A percentile compares a stretch with the other conserved stretches of the same genome.
Conservation (phyloP, 2,797 vertebrate genomes). For the Lutjanus campechanus region DNA sequence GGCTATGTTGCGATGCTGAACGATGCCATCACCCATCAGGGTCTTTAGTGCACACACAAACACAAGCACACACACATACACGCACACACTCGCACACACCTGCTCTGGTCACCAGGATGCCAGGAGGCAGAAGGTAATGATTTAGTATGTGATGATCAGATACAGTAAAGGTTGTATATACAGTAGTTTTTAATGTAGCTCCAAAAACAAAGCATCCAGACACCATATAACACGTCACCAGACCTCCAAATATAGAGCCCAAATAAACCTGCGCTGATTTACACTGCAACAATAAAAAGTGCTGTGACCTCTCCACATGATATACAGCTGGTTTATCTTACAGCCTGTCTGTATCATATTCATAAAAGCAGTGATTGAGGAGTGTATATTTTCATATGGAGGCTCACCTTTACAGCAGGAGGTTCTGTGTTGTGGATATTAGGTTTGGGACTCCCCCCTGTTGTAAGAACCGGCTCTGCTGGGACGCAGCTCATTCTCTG, state of each 20-base stretch:
- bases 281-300: conserved; percentile 65
- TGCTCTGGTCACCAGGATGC: not conserved
- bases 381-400: conserved; percentile 71
- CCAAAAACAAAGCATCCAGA: conserved; percentile 33
- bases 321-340: conserved; percentile 59
- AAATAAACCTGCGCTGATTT: conserved; percentile 68
- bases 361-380: conserved; percentile 71
- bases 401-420: conserved; percentile 76
- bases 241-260: conserved; percentile 36
- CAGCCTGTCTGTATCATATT: conserved; percentile 70
- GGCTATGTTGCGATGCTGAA: conserved; percentile 36
- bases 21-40: conserved; percentile 43
- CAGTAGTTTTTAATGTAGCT: conserved; percentile 26
- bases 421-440: conserved; percentile 76
- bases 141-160: conserved; percentile 34
- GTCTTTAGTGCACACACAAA: conserved; percentile 30
- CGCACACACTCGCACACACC: conserved; percentile 9
- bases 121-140: conserved; percentile 29
- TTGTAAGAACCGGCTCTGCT: conserved; percentile 74
- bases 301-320: conserved; percentile 55
- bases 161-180: conserved; percentile 24
- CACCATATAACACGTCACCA: conserved; percentile 21
- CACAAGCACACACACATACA: not conserved
- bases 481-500: conserved; percentile 69
- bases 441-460: conserved; percentile 76